These are phyloP conservation scores for Lonchura striata DNA, from an alignment of 2,113 vertebrate species.

Conservation along the genomic window DNA sequence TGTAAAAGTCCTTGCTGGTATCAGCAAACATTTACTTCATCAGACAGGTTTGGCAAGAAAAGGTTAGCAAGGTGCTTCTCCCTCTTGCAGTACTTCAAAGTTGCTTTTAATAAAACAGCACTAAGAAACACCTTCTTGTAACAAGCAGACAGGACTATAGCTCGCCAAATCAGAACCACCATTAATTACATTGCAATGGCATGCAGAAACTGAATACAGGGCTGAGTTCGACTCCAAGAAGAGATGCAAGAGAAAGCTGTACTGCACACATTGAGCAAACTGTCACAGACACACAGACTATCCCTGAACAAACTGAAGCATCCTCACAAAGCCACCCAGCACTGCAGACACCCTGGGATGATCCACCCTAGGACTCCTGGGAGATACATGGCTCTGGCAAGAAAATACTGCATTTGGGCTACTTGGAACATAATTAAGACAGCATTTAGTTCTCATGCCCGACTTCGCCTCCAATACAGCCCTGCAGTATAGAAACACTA, in stretches of 20 bases:
- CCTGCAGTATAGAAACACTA: not conserved
- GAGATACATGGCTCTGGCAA: not conserved
- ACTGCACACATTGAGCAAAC: not conserved
- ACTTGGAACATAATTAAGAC: not conserved
- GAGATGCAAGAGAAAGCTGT: not conserved
- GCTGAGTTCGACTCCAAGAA: not conserved
- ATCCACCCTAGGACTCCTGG: not conserved
- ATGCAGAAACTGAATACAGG: not conserved
- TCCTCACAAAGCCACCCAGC: not conserved
- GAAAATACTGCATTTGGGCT: not conserved
- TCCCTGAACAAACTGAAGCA: not conserved
- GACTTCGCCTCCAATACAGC: not conserved
- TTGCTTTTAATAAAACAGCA: not conserved
- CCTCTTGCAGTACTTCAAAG: not conserved
- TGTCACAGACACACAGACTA: not conserved
- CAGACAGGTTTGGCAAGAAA: not conserved
- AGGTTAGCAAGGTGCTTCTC: not conserved
- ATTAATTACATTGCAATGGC: not conserved
- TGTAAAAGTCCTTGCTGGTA: not conserved
- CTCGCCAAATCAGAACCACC: not conserved
- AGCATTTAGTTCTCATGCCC: not conserved
- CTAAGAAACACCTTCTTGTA: not conserved
- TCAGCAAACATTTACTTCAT: not conserved
- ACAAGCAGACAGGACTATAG: not conserved
- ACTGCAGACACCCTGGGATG: not conserved